Percentiles rank a stretch among this genome's conserved stretches.
These are phyloP conservation scores for Parelbella ahira DNA, from an alignment of 2,888 invertebrate species.

Conservation along the genomic window DNA sequence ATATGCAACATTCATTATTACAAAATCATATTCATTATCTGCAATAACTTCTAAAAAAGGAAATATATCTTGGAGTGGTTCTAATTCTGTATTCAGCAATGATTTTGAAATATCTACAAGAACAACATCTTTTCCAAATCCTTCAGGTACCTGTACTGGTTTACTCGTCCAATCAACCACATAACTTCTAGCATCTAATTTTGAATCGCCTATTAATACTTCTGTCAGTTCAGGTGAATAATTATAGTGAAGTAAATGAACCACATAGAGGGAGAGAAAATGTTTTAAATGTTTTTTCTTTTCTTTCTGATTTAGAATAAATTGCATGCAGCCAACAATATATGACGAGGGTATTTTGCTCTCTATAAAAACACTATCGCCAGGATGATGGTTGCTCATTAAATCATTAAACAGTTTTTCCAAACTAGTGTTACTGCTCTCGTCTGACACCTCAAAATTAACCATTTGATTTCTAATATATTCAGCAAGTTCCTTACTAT, in stretches of 20 bases:
- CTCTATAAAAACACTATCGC: conserved; percentile 57
- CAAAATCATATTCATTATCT: conserved; percentile 41
- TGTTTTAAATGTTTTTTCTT: conserved; percentile 57
- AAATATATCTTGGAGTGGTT: conserved; percentile 53
- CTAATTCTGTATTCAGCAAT: conserved; percentile 53
- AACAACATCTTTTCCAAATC: conserved; percentile 47
- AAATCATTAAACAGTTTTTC: conserved; percentile 63
- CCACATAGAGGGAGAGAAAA: conserved; percentile 61
- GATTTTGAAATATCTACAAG: conserved; percentile 62
- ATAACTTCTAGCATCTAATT: conserved; percentile 70
- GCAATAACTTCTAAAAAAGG: conserved; percentile 41
- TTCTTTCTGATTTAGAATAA: conserved; percentile 51
- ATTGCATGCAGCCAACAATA: conserved; percentile 66
- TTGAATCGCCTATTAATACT: conserved; percentile 67
- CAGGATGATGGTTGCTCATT: conserved; percentile 53
- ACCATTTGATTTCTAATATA: conserved; percentile 56
- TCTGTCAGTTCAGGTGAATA: conserved; percentile 74
- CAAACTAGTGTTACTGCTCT: conserved; percentile 48
- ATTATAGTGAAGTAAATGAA: conserved; percentile 82
- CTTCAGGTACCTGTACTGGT: conserved; percentile 50
- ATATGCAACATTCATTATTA: conserved; percentile 41
- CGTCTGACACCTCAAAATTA: conserved; percentile 59
- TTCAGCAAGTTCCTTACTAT: conserved; percentile 51
- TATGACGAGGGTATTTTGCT: conserved; percentile 65
- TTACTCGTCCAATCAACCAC: conserved; percentile 70